These are phyloP conservation scores for Hypsopygia costalis DNA, from an alignment of 2,888 invertebrate species.

Conservation along the genomic window DNA sequence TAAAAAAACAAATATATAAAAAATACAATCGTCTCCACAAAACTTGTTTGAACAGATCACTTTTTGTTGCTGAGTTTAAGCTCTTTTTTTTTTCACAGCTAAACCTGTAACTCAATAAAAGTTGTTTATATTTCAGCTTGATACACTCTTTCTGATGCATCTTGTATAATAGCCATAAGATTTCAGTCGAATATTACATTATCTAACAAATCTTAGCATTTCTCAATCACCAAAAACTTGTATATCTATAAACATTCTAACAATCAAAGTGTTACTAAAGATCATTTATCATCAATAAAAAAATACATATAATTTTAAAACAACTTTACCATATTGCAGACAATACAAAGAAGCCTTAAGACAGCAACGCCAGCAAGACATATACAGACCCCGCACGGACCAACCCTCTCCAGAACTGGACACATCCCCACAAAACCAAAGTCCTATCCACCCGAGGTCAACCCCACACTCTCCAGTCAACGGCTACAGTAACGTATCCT, in stretches of 20 bases:
- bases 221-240: too few species aligned
- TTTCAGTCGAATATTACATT: background rate
- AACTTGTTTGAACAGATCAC: too few species aligned
- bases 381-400: conserved; percentile 85
- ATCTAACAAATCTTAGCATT: too few species aligned
- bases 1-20: too few species aligned
- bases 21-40: too few species aligned
- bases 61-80: too few species aligned
- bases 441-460: conserved; percentile 63
- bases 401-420: conserved; percentile 79
- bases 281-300: background rate
- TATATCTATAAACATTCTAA: background rate
- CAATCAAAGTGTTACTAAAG: conserved; percentile 23
- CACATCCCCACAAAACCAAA: conserved; percentile 75
- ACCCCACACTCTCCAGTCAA: conserved; percentile 75
- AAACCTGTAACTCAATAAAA: too few species aligned
- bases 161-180: too few species aligned
- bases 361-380: conserved; percentile 91
- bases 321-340: conserved; percentile 61
- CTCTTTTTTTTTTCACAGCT: too few species aligned
- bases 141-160: too few species aligned
- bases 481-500: conserved; percentile 80
- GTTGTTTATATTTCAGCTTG: too few species aligned
- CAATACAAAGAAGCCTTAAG: conserved; percentile 95
- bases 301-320: background rate